A percentile compares a stretch with the other conserved stretches of the same genome.
Evolutionary conservation across 1,140 invertebrate species (phyloP).

Genomic region (Neodiprion fabricii): DNA sequence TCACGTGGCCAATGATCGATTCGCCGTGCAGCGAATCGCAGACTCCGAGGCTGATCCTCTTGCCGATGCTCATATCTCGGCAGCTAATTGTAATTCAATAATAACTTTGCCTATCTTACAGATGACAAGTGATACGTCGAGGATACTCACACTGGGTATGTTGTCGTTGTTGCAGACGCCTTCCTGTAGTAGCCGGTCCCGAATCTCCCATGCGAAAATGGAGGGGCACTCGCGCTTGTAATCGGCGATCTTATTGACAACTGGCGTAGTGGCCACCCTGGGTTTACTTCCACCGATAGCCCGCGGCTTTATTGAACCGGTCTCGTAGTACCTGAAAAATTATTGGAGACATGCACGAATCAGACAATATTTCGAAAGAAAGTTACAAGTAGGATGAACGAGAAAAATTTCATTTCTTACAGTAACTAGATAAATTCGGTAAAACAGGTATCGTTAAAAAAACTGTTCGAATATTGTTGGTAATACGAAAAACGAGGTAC

Average conservation of each 20-base stretch:
- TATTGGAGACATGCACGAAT: not conserved
- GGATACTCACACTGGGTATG: slow-evolving; percentile 96
- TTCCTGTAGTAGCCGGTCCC: slow-evolving; percentile 93
- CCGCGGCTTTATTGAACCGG: slow-evolving; percentile 94
- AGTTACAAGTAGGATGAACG: not conserved
- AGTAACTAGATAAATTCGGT: too few species aligned
- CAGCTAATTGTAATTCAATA: too few species aligned
- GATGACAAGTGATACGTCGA: too few species aligned
- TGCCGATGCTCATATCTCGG: too few species aligned
- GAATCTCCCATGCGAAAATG: slow-evolving; percentile 98
- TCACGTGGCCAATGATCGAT: too few species aligned
- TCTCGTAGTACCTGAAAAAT: slow-evolving; percentile 91
- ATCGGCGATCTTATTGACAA: slow-evolving; percentile 93
- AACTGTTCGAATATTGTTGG: too few species aligned
- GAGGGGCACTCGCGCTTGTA: slow-evolving; percentile 97
- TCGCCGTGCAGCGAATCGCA: too few species aligned
- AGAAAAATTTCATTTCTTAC: not conserved
- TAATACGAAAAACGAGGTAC: too few species aligned
- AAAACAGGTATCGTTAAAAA: too few species aligned
- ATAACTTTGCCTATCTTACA: too few species aligned
- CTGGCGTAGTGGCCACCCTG: slow-evolving; percentile 92
- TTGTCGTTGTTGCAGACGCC: slow-evolving; percentile 99
- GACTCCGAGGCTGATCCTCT: too few species aligned
- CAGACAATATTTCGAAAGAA: not conserved
- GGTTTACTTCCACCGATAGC: slow-evolving; percentile 97